These are phyloP conservation scores for Vanacampus margaritifer DNA, from an alignment of 2,113 vertebrate genomes.

Conservation along the genomic window DNA sequence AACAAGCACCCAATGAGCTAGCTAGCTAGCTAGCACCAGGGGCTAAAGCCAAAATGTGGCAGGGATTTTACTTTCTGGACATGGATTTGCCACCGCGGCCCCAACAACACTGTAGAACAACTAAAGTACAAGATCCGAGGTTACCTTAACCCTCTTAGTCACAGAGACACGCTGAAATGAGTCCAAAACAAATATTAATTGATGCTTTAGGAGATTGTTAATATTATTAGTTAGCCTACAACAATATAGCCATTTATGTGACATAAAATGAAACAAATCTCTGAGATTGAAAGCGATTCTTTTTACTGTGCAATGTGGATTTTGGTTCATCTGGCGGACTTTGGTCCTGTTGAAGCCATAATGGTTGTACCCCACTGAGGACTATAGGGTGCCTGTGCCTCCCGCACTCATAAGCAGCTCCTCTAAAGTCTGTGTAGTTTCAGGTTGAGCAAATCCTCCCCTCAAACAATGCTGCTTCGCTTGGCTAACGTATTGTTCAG, in stretches of 20 bases:
- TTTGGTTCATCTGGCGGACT: background rate
- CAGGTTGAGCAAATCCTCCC: slow-evolving; percentile 54
- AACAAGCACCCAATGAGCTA: no score
- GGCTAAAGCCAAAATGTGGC: no score
- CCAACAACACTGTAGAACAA: no score
- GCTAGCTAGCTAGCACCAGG: no score
- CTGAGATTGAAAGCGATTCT: slow-evolving; percentile 1
- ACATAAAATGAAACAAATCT: background rate
- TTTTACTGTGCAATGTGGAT: background rate
- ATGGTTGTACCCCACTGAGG: background rate
- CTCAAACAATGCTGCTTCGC: slow-evolving; percentile 73
- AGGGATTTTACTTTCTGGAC: no score
- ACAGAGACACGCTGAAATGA: background rate
- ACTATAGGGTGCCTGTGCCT: slow-evolving; percentile 31
- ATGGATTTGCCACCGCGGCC: no score
- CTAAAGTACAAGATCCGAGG: background rate
- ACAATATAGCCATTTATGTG: background rate
- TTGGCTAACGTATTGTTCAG: slow-evolving; percentile 77
- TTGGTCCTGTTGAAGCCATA: slow-evolving; percentile 13
- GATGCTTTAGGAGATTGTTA: background rate
- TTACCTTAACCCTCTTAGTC: background rate
- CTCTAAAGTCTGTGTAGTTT: slow-evolving; percentile 67
- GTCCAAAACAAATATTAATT: background rate
- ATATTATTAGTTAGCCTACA: background rate
- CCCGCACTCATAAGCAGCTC: slow-evolving; percentile 43